Base-by-base conservation (phyloP, 2,888 invertebrate genomes). In the Temnothorax ravouxi region DNA sequence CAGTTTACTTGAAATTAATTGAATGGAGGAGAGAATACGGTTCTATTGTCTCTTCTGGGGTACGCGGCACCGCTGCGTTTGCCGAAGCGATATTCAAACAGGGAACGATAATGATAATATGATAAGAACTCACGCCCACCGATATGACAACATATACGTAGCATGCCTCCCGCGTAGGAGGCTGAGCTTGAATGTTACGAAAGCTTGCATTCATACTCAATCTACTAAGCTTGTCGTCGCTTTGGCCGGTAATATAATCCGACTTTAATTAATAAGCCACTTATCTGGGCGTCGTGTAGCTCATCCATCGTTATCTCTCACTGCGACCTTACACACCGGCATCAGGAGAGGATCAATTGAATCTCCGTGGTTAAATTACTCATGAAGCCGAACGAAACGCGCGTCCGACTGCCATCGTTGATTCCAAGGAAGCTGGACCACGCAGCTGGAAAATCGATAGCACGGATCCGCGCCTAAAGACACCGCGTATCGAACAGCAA, bases 221-320 rank as follows among this genome's bases (percentile, higher is more conserved):
- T 47, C 34, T 15, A 18, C n/a, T 34, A 59, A 71, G 25, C 59
- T 80, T 18, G 44, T 79, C 15, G 34, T 34, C 11, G 15, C 4
- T 59, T 4, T 38, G 21, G 11, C n/a, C 47, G 41, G 18, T 64
- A 76, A 64, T 76, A 34, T 61, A 71, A 71, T 80, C 47, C 21
- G 79, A 47, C 47, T 71, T 71, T 59, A 71, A 80, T 80, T 71
- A 80, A 80, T 80, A 61, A 80, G 59, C 18, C 47, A 38, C 47
- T 71, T 21, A 47, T 34, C 18, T 47, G 18, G 34, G 29, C 47
- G 21, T 25, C 34, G 25, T 44, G 41, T 54, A 47, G 18, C 9
- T 47, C 21, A 38, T 38, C 13, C 18, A 21, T 25, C 25, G n/a
- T 66, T 54, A 67, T 77, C 47, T 18, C 21, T 38, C 47, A 18